Conservation (phyloP, 2,797 vertebrate species). For the Dromococcyx pavoninus region DNA sequence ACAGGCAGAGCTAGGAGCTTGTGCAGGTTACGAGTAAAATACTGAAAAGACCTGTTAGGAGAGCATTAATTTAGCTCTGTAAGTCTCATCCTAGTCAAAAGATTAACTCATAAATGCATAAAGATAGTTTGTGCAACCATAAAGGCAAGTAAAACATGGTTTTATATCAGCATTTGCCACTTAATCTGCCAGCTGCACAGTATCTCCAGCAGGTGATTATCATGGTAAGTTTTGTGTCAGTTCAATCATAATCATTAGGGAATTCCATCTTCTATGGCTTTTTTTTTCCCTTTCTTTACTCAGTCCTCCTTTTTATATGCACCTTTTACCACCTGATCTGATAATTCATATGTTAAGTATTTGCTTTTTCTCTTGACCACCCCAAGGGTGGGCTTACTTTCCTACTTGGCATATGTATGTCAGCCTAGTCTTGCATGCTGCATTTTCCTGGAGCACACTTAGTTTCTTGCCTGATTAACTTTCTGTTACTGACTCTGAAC, state of each 20-base stretch:
- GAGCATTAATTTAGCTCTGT: background rate
- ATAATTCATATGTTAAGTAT: background rate
- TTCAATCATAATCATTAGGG: rapidly evolving
- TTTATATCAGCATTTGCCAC: background rate
- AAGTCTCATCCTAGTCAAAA: background rate
- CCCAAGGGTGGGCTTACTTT: background rate
- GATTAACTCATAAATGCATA: background rate
- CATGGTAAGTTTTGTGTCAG: background rate
- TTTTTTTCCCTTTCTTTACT: background rate
- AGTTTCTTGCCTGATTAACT: background rate
- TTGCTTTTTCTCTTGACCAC: background rate
- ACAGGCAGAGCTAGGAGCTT: background rate
- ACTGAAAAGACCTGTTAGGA: background rate
- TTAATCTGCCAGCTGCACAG: background rate
- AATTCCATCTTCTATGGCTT: background rate
- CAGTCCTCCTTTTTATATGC: background rate
- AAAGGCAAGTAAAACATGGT: background rate
- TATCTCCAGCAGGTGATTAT: background rate
- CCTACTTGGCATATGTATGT: background rate
- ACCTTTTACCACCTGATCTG: background rate
- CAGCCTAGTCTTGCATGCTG: background rate
- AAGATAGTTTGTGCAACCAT: background rate
- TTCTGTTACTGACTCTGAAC: background rate
- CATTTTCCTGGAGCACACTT: background rate
- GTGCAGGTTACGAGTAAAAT: background rate